A percentile compares a stretch with the other conserved stretches of the same genome.
phyloP scores from a whole-genome alignment of 2,797 vertebrate genomes.

The Manis javanica region DNA sequence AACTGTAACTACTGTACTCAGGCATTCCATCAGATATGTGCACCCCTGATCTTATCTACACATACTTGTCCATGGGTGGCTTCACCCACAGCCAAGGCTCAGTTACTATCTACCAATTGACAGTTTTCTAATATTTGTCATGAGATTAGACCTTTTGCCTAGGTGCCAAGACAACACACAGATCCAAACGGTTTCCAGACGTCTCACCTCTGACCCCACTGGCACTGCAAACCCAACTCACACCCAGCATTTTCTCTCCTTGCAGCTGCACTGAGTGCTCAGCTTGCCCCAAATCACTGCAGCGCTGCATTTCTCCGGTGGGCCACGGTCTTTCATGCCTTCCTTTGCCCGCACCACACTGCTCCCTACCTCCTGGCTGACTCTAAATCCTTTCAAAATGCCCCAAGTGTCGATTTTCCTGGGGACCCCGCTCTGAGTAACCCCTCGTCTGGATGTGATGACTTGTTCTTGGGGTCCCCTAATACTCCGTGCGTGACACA shows the following conservation, averaged over 20 bases:
- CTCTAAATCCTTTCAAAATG: background rate
- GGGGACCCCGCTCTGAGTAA: background rate
- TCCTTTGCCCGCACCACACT: background rate
- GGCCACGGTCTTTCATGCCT: background rate
- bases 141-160: background rate
- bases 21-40: background rate
- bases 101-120: background rate
- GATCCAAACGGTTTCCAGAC: background rate
- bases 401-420: background rate
- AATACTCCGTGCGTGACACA: background rate
- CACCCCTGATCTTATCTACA: background rate
- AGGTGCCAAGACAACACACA: background rate
- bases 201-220: background rate
- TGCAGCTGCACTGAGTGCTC: no score
- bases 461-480: background rate
- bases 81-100: background rate
- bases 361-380: background rate
- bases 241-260: background rate
- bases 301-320: fast-evolving
- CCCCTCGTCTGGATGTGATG: background rate
- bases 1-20: background rate
- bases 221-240: background rate
- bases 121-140: background rate
- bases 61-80: background rate
- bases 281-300: background rate